Evolutionary conservation across 2,113 vertebrate species (phyloP), one percentile per base, ranked within the genome.

Genomic region (Corythornis madagascariensis): DNA sequence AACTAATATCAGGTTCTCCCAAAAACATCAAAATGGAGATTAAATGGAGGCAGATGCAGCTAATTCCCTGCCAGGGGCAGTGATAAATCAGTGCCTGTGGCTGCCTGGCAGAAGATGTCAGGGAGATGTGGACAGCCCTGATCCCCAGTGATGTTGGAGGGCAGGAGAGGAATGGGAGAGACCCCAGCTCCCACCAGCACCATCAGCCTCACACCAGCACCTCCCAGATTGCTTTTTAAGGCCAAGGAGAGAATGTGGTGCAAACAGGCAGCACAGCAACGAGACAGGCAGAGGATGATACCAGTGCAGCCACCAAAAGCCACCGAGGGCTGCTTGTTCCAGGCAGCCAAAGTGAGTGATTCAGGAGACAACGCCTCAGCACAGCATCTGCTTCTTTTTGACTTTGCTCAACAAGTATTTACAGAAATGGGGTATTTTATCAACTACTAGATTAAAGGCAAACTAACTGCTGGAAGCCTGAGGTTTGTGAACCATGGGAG

Each of bases 281-380:
- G 33, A 40, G 48, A 1, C 43, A 14, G 60, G 65, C 33, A 9
- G 55, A 10, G 88, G 63, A 26, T 22, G 88, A 47, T 5, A 2
- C 31, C 55, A 10, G 43, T 33, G 84, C 77, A 66, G 70, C 55
- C 61, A 16, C 43, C 52, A 48, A 22, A 33, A 59, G 60, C 60
- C 89, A 53, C 56, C 11, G 2, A 14, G 45, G 4, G 0, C 15
- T 5, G 16, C 15, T 11, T 40, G 16, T 42, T 47, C 10, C 73
- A 55, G 75, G 38, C 31, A n/a, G 17, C 31, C 11, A 0, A 59
- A 26, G 19, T 8, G 2, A 5, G 60, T 4, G 3, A 1, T 1
- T 5, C 55, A 11, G 14, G 25, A 31, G 28, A 6, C 28, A 10
- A 16, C 0, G 6, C 29, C 28, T 13, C 22, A 4, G 26, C 16